Conservation (phyloP, 1,140 invertebrate species). For the Tribolium madens region DNA sequence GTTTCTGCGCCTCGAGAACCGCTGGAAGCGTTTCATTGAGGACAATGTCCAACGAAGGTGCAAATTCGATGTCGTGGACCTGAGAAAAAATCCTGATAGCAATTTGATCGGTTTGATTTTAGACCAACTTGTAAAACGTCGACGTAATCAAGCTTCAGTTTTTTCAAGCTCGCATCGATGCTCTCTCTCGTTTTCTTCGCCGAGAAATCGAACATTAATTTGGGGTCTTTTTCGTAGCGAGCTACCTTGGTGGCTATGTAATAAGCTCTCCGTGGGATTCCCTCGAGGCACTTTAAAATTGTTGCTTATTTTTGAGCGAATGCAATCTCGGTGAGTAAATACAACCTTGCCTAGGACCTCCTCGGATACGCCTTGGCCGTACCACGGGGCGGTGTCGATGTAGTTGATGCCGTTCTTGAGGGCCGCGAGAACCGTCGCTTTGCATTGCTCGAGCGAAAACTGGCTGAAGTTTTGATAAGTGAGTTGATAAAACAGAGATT, state of each 20-base stretch:
- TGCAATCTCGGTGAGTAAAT: slow-evolving; percentile 13
- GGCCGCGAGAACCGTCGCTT: slow-evolving; percentile 77
- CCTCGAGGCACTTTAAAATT: slow-evolving; percentile 75
- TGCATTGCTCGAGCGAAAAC: slow-evolving; percentile 74
- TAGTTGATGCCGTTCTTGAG: slow-evolving; percentile 89
- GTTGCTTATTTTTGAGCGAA: slow-evolving; percentile 37
- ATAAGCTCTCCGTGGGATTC: slow-evolving; percentile 83
- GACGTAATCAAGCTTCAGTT: slow-evolving; percentile 84
- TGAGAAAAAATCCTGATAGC: slow-evolving; percentile 64
- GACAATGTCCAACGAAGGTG: slow-evolving; percentile 80
- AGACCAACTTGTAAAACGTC: slow-evolving; percentile 85
- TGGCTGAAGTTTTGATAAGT: slow-evolving; percentile 60
- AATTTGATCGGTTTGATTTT: not conserved
- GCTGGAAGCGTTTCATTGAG: slow-evolving; percentile 89
- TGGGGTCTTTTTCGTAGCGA: slow-evolving; percentile 80
- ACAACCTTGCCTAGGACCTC: slow-evolving; percentile 82
- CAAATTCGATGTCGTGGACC: slow-evolving; percentile 94
- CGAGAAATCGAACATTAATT: slow-evolving; percentile 90
- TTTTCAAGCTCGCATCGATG: slow-evolving; percentile 82
- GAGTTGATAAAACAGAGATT: not conserved
- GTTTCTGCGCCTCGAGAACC: slow-evolving; percentile 77
- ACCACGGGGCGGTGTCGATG: slow-evolving; percentile 92
- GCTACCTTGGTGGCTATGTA: slow-evolving; percentile 96
- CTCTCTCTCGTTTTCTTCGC: slow-evolving; percentile 78
- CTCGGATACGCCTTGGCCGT: slow-evolving; percentile 89